Evolutionary conservation across 2,888 invertebrate species (phyloP), one percentile per base, ranked within the genome.

Genomic region (Pollenia labialis): DNA sequence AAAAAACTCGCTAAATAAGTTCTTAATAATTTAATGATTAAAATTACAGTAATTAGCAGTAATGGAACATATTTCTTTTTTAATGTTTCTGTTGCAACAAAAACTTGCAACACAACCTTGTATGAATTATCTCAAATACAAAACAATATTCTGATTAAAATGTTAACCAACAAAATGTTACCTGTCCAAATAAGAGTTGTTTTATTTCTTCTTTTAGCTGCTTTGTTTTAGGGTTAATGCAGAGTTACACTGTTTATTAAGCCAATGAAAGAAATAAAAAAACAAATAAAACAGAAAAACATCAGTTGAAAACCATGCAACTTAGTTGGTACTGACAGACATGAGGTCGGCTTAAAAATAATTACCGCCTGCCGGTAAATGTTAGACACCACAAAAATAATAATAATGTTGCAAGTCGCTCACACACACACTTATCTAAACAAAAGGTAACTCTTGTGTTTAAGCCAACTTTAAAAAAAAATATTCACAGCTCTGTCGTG

Each of bases 331-430:
- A 87, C 69, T 87, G 87, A 88, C 89, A 88, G 89, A 88, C 88
- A 85, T 88, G 85, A 80, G 87, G 87, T 88, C 88, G 87, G 68
- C 88, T 81, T 80, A 66, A 86, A 76, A 88, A 89, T 89, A 89
- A 89, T 89, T 89, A 89, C 88, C 85, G 87, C 76, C 85, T 87
- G 85, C 86, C 81, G 77, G 77, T 79, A 72, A 88, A 81, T 83
- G 82, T 89, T 87, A 79, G 76, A 80, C 83, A 85, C 81, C 81
- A 88, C 85, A 88, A 72, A 82, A 79, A 80, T 77, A 74, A 85
- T 80, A 85, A 84, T 64, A 77, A 58, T 66, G 77, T 72, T 32
- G 64, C 66, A 72, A 79, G 52, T n/a, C 16, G 8, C 46, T 50
- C n/a, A 18, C 23, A 32, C 40, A 52, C 18, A 77, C 11, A n/a